Base-by-base conservation (phyloP, 2,888 invertebrate genomes). In the Cryptus viduatorius region DNA sequence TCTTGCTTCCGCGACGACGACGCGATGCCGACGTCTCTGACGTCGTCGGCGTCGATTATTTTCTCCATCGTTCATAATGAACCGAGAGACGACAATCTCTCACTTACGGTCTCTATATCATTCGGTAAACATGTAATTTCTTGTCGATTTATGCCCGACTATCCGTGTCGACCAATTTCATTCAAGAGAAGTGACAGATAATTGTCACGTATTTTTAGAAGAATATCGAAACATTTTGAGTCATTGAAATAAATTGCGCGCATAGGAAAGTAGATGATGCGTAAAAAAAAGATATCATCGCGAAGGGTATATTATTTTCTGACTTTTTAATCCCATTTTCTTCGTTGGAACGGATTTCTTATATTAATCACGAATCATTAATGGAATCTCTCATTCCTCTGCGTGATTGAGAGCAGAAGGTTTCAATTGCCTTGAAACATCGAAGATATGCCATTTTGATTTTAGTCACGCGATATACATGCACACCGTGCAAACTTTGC, bases 1-100 rank as follows among this genome's bases (percentile, higher is more conserved):
- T 65, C 29, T 44, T 42, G 50, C 76, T 53, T 42, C 37, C 46
- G 37, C 53, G 0, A 7, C 61, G 75, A 48, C 48, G 64, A 64
- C 44, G n/a, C 56, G 37, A 37, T 37, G 37, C 53, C 53, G 56
- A 72, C 56, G 37, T n/a, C 56, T 53, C 56, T 65, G 72, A 72
- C 72, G 72, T 72, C 72, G 37, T 37, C 53, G 72, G 24, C 72
- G 59, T 59, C 72, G 72, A 72, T 44, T 14, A 37, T 37, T 37
- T 37, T 37, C 37, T 37, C 37, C 37, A 37, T 37, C 37, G 37
- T 37, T 37, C 7, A 37, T 37, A 37, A 37, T 0, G 37, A 37
- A 37, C 37, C 37, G 8, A 7, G 37, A 37, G 7, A 37, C 37
- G 37, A 7, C 37, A 37, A 37, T 37, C 37, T 37, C 37, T 37